Evolutionary conservation across 2,888 invertebrate genomes (phyloP).

Genomic region (Hermodice carunculata): DNA sequence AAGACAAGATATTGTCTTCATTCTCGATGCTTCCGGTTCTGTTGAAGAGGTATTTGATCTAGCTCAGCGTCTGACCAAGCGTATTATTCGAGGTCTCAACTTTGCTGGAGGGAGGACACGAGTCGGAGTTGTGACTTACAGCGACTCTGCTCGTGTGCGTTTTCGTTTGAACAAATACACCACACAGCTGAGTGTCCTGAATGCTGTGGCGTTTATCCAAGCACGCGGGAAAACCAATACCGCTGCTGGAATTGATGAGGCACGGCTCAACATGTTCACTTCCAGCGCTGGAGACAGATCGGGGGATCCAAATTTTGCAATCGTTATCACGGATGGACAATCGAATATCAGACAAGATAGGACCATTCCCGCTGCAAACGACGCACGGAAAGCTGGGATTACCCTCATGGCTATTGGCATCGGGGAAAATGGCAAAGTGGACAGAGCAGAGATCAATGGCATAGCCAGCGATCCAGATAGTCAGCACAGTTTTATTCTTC

Average conservation of each 20-base stretch:
- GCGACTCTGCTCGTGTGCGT: conserved; percentile 44
- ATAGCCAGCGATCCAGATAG: conserved; percentile 3
- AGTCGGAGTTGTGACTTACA: conserved; percentile 58
- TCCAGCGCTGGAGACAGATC: neutral
- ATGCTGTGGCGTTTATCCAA: conserved; percentile 56
- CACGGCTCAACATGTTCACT: conserved; percentile 5
- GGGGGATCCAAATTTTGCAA: neutral
- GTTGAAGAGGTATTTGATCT: conserved; percentile 33
- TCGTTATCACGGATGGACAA: conserved; percentile 11
- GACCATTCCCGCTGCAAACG: conserved; percentile 12
- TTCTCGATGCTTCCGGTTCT: conserved; percentile 41
- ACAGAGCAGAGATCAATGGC: conserved; percentile 9
- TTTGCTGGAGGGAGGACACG: conserved; percentile 39
- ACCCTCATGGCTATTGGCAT: conserved; percentile 11
- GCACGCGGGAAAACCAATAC: conserved; percentile 62
- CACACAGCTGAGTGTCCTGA: conserved; percentile 49
- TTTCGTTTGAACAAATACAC: conserved; percentile 56
- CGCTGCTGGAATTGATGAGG: conserved; percentile 33
- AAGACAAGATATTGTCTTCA: conserved; percentile 33
- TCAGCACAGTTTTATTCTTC: conserved; percentile 9
- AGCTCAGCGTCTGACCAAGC: conserved; percentile 21
- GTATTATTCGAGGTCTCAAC: conserved; percentile 36
- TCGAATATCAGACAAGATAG: conserved; percentile 8
- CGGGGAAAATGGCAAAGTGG: conserved; percentile 10
- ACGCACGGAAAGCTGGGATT: neutral